A percentile compares a stretch with the other conserved stretches of the same genome.
Conservation (phyloP, 2,797 vertebrate species). For the Phoxinus dragarum region DNA sequence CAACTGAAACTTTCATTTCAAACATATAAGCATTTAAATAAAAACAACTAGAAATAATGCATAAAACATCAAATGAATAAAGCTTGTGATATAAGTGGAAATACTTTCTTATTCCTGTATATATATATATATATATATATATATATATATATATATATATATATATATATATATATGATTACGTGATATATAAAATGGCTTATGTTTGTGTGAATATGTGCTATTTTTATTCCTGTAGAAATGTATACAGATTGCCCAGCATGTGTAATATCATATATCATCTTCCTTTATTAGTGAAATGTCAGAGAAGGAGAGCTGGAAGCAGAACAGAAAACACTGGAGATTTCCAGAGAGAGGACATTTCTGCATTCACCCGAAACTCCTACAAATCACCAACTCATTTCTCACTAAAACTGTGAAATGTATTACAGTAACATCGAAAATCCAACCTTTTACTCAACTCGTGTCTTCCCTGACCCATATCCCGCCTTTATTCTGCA, state of each 20-base stretch:
- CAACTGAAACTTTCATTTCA: neutral
- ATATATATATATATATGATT: too few species aligned
- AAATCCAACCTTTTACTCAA: too few species aligned
- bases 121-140: too few species aligned
- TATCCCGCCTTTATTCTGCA: neutral
- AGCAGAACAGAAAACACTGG: neutral
- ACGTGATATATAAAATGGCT: too few species aligned
- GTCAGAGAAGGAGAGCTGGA: neutral
- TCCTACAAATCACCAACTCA: neutral
- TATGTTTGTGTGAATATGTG: too few species aligned
- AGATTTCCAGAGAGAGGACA: neutral
- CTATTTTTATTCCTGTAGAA: too few species aligned
- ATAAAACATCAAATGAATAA: neutral
- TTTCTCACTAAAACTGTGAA: neutral
- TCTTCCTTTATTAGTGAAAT: neutral
- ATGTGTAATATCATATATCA: neutral
- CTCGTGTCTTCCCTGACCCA: neutral
- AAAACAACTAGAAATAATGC: neutral
- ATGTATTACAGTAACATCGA: neutral
- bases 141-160: too few species aligned
- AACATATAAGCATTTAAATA: neutral
- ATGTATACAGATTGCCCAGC: too few species aligned
- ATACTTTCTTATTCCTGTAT: neutral
- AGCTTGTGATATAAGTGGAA: neutral
- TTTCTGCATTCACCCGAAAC: neutral